Conservation (phyloP, 2,888 invertebrate genomes). For the Argyra leucocephala region DNA sequence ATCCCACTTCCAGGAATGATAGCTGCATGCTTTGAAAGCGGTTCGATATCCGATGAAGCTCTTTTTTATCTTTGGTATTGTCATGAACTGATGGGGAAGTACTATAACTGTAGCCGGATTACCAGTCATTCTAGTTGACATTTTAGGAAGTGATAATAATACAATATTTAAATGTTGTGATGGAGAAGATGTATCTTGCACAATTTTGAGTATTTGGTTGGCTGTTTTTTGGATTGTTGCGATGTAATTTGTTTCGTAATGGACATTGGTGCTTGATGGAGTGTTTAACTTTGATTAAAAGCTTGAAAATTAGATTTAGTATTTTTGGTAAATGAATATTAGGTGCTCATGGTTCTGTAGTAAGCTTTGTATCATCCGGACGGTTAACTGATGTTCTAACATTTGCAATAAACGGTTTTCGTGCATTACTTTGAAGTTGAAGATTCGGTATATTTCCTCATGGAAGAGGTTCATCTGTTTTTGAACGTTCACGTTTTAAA, state of each 20-base stretch:
- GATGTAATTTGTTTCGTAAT: neutral
- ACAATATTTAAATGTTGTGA: conserved; percentile 15
- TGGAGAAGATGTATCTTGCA: conserved; percentile 29
- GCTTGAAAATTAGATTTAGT: conserved; percentile 15
- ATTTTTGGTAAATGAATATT: neutral
- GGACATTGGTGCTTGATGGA: conserved; percentile 9
- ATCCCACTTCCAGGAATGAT: conserved; percentile 32
- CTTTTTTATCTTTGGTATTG: conserved; percentile 18
- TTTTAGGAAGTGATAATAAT: conserved; percentile 5
- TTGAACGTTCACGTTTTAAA: conserved; percentile 55
- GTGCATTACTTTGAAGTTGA: conserved; percentile 32
- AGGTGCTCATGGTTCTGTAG: neutral
- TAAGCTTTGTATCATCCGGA: conserved; percentile 15
- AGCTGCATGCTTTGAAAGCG: conserved; percentile 34
- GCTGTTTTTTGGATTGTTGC: too few relatives aligned
- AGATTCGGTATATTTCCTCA: conserved; percentile 23
- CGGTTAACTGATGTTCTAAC: conserved; percentile 21
- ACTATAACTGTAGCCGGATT: conserved; percentile 9
- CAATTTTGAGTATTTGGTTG: conserved; percentile 22
- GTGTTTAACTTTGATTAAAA: conserved; percentile 13
- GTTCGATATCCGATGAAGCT: conserved; percentile 35
- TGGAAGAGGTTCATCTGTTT: conserved; percentile 47
- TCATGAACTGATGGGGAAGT: conserved; percentile 18
- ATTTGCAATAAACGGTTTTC: conserved; percentile 21
- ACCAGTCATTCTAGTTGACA: neutral